These are phyloP conservation scores for Xylocopa sonorina DNA, from an alignment of 1,140 invertebrate species.

Conservation along the genomic window DNA sequence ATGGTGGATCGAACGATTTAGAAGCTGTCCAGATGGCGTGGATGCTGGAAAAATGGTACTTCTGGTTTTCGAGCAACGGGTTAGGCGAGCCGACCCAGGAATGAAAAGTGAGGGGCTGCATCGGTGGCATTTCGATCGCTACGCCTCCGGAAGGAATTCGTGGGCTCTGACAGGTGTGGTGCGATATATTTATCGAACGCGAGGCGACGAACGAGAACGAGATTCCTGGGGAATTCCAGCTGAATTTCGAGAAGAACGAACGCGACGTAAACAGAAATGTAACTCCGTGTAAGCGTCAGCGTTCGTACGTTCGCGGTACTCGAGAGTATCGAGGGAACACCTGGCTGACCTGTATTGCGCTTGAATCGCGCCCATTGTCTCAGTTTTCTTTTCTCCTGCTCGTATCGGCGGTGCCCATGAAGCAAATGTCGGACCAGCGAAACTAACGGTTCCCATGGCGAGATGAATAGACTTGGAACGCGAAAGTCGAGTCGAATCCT, in stretches of 20 bases:
- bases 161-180: not conserved
- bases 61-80: not conserved
- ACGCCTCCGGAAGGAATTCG: not conserved
- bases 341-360: not conserved
- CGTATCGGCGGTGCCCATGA: not conserved
- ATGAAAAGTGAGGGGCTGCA: conserved; percentile 18
- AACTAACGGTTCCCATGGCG: conserved; percentile 20
- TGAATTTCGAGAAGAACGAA: not conserved
- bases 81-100: not conserved
- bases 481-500: conserved; percentile 21
- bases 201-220: not conserved
- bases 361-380: conserved; percentile 28
- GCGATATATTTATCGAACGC: too few species aligned
- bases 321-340: not conserved
- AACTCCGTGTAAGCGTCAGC: not conserved
- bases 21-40: not conserved
- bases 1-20: not conserved
- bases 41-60: not conserved
- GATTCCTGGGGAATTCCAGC: not conserved
- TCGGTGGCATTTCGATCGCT: conserved; percentile 35
- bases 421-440: not conserved
- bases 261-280: not conserved
- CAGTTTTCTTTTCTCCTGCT: not conserved
- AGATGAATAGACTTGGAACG: conserved; percentile 8
- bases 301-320: not conserved